Conservation (phyloP, 1,140 invertebrate genomes). For the Leptinotarsa texana region DNA sequence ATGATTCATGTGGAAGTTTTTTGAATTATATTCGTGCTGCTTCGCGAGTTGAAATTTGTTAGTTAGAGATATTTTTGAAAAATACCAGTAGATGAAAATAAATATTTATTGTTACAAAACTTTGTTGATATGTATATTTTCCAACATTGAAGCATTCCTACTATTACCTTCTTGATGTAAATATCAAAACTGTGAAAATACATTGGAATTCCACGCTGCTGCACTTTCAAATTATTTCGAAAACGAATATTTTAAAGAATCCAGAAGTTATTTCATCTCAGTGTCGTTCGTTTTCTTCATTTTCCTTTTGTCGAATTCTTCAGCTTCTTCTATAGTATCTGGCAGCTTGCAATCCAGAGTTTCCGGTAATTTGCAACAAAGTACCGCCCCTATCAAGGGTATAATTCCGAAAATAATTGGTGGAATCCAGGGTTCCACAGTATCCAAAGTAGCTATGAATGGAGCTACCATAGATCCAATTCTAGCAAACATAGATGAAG, state of each 20-base stretch:
- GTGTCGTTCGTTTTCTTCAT: conserved; percentile 12
- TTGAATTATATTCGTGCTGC: too few species aligned
- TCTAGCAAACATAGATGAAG: conserved; percentile 69
- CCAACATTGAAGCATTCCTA: too few species aligned
- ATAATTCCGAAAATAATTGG: conserved; percentile 69
- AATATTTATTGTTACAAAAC: too few species aligned
- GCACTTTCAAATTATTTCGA: too few species aligned
- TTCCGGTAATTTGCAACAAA: conserved; percentile 74
- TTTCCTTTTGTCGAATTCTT: conserved; percentile 64
- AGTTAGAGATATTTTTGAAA: too few species aligned
- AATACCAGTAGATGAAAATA: too few species aligned
- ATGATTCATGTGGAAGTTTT: too few species aligned
- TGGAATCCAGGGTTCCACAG: conserved; percentile 62
- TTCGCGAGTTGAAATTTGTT: too few species aligned
- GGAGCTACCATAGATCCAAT: conserved; percentile 71
- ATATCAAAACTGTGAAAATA: too few species aligned
- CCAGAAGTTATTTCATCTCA: conserved; percentile 27
- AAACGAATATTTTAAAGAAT: neutral
- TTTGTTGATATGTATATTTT: too few species aligned
- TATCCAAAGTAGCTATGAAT: conserved; percentile 60
- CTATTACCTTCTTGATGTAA: too few species aligned
- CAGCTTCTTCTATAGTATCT: conserved; percentile 78
- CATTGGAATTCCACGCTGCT: too few species aligned
- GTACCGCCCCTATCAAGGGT: conserved; percentile 65
- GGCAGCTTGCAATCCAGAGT: conserved; percentile 73